A percentile compares a stretch with the other conserved stretches of the same genome.
Evolutionary conservation across 1,140 invertebrate genomes (phyloP).

Genomic region (Bombus turneri): DNA sequence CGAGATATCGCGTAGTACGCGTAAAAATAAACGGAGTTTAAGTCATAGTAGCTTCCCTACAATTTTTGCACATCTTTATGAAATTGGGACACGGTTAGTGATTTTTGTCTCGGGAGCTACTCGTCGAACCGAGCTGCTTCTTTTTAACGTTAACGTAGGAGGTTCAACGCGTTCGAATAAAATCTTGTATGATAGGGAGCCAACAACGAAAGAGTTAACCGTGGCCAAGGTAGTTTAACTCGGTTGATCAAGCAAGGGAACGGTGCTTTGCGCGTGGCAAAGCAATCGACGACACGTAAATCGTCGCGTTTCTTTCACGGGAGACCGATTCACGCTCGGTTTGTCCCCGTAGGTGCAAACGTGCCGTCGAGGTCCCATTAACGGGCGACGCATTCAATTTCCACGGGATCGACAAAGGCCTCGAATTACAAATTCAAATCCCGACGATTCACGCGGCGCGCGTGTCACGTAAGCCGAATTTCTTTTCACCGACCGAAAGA

Average conservation of each 20-base stretch:
- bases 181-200: neutral
- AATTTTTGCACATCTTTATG: too few species aligned
- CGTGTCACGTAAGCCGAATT: constrained; percentile 72
- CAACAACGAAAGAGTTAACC: neutral
- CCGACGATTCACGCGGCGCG: constrained; percentile 64
- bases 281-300: constrained; percentile 17
- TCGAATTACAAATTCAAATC: constrained; percentile 79
- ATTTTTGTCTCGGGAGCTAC: too few species aligned
- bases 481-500: constrained; percentile 63
- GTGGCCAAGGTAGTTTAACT: neutral
- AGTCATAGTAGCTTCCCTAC: too few species aligned
- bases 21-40: too few species aligned
- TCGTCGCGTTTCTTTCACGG: constrained; percentile 49
- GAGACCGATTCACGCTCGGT: constrained; percentile 52
- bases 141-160: too few species aligned
- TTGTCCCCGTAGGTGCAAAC: constrained; percentile 50
- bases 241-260: neutral
- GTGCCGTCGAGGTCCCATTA: constrained; percentile 65
- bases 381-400: constrained; percentile 77
- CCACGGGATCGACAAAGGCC: constrained; percentile 76
- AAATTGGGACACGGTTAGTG: too few species aligned
- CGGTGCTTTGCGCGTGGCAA: neutral
- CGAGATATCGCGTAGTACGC: too few species aligned
- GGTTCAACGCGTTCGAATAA: too few species aligned
- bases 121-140: too few species aligned